phyloP scores from a whole-genome alignment of 1,140 invertebrate species.

The Bilobella aurantiaca region DNA sequence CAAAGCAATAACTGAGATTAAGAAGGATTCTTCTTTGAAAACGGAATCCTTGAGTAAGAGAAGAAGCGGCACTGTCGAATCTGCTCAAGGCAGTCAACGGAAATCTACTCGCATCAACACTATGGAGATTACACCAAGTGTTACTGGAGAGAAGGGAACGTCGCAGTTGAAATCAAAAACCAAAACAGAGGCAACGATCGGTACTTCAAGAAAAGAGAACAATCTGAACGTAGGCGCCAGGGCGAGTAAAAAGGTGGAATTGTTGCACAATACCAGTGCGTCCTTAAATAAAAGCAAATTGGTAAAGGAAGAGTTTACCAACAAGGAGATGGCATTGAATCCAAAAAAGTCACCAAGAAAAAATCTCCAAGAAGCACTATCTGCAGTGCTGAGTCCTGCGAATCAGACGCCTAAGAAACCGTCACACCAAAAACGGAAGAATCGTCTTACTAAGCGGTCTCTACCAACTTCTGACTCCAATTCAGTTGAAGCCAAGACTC shows the following conservation, averaged over 20 bases:
- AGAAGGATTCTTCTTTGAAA: neutral
- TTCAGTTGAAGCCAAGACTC: neutral
- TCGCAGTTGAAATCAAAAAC: neutral
- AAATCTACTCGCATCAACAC: neutral
- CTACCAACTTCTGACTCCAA: neutral
- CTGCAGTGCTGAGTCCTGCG: too few relatives aligned
- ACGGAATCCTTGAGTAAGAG: slow-evolving; percentile 1
- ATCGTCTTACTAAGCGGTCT: too few relatives aligned
- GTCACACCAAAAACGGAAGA: neutral
- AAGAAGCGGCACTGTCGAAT: neutral
- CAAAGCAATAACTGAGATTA: neutral
- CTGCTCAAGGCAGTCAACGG: too few relatives aligned
- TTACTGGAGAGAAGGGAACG: too few relatives aligned
- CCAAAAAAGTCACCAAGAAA: too few relatives aligned
- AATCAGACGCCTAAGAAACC: too few relatives aligned
- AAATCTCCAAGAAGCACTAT: too few relatives aligned
- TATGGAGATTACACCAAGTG: neutral
- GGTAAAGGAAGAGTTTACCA: too few relatives aligned
- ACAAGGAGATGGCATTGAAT: too few relatives aligned
- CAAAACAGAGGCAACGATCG: neutral
- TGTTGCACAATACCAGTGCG: too few relatives aligned
- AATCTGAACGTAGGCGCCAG: neutral
- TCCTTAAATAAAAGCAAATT: too few relatives aligned
- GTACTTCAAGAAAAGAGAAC: slow-evolving; percentile 2
- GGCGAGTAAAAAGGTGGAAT: too few relatives aligned